Evolutionary conservation across 2,888 invertebrate genomes (phyloP).

Genomic region (Folsomia manolachei): DNA sequence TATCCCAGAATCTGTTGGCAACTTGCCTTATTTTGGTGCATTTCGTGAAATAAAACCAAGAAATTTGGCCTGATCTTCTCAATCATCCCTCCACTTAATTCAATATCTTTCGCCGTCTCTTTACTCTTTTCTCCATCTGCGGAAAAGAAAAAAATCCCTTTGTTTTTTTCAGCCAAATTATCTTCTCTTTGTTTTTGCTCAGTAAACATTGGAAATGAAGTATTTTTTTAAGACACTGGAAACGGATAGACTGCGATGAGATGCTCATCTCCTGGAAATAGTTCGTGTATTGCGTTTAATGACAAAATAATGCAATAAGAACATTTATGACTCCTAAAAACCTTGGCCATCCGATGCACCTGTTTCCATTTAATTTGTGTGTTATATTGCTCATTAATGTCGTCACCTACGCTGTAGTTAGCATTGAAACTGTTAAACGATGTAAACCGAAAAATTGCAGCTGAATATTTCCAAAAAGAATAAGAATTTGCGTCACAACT

Average conservation of each 20-base stretch:
- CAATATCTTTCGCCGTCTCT: not conserved
- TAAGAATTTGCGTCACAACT: no score
- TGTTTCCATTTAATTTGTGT: not conserved
- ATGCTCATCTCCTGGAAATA: not conserved
- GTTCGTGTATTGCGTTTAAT: not conserved
- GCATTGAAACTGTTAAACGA: no score
- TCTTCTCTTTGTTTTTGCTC: not conserved
- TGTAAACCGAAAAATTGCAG: no score
- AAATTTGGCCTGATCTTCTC: not conserved
- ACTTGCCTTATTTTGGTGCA: slow-evolving; percentile 2
- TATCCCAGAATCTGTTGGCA: not conserved
- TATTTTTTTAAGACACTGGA: no score
- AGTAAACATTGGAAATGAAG: not conserved
- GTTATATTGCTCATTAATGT: no score
- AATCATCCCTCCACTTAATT: slow-evolving; percentile 1
- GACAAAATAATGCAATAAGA: not conserved
- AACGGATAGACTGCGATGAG: not conserved
- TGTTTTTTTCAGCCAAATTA: not conserved
- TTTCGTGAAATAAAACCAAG: not conserved
- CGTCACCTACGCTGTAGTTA: no score
- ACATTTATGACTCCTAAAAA: not conserved
- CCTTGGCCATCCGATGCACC: not conserved
- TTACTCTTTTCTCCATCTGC: not conserved
- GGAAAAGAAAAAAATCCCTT: not conserved
- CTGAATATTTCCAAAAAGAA: no score